Base-by-base conservation (phyloP, 2,113 vertebrate genomes). In the Aphyosemion australe region DNA sequence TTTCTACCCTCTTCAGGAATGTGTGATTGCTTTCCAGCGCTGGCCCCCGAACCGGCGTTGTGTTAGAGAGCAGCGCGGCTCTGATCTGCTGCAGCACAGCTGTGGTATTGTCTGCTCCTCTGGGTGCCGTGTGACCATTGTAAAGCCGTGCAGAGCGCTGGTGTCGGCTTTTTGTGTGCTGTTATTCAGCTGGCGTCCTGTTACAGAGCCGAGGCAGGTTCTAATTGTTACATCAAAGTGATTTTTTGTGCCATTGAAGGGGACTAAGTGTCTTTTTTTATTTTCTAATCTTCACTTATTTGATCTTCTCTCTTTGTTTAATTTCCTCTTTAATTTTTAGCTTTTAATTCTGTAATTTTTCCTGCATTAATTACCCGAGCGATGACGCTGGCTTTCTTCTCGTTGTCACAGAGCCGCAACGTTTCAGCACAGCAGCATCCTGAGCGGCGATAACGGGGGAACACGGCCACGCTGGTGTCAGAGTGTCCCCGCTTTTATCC, bases 1-100 rank as follows among this genome's bases (percentile, higher is more conserved):
- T 79, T 52, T 74, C 54, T 70, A 69, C 75, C 80, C 89, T 88
- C 87, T 90, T 86, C 83, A 89, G 91, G 91, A 92, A 91, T 90
- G 90, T 88, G 85, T 89, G 89, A 89, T 91, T 90, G 70, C 76
- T 76, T 90, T 92, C 90, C 89, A 91, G 84, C 76, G 31, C 66
- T 37, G 71, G 61, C 56, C 75, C 84, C 86, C 82, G 79, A 84
- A 84, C 72, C 82, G 48, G 72, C 47, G 32, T 72, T 65, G 51
- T 47, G 80, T 82, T 80, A 60, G 77, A 83, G 80, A 87, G 81
- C 85, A 84, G 83, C 58, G 72, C 50, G 1, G 63, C 14, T 65
- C 78, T 83, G 83, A 84, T 85, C 88, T 61, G 72, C 49, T 39
- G 69, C 75, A 86, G 86, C 81, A 79, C 75, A 66, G 79, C 74